These are phyloP conservation scores for Leptobrachium ailaonicum DNA, from an alignment of 2,113 vertebrate species.

Conservation along the genomic window DNA sequence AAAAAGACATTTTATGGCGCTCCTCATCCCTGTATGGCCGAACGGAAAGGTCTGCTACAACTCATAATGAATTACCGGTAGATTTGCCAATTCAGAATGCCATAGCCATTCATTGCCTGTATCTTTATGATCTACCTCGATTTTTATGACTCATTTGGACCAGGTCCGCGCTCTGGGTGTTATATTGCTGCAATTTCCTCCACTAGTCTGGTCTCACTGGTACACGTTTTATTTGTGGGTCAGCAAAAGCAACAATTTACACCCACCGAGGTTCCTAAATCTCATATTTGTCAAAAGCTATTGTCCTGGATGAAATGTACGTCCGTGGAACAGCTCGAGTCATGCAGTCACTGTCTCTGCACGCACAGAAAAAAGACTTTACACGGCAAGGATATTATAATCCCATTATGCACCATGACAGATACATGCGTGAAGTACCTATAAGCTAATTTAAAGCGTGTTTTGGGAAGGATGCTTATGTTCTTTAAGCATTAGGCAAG, in stretches of 20 bases:
- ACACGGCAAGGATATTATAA: too few relatives aligned
- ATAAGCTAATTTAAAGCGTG: too few relatives aligned
- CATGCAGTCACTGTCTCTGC: too few relatives aligned
- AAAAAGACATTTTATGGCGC: too few relatives aligned
- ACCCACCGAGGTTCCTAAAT: background rate
- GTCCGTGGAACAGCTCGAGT: background rate
- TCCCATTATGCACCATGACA: too few relatives aligned
- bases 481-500: too few relatives aligned
- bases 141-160: constrained; percentile 1
- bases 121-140: constrained; percentile 1
- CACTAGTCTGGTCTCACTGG: background rate
- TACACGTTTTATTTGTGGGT: background rate
- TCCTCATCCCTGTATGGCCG: background rate
- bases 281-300: constrained; percentile 7
- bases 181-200: background rate
- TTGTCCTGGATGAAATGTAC: background rate
- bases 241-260: constrained; percentile 1
- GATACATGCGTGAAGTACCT: too few relatives aligned
- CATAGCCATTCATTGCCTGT: background rate
- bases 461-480: too few relatives aligned
- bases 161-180: background rate
- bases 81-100: constrained; percentile 1
- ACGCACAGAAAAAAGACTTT: too few relatives aligned
- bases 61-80: background rate
- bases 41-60: background rate